Conservation (phyloP, 1,140 invertebrate species). For the Camponotus floridanus region DNA sequence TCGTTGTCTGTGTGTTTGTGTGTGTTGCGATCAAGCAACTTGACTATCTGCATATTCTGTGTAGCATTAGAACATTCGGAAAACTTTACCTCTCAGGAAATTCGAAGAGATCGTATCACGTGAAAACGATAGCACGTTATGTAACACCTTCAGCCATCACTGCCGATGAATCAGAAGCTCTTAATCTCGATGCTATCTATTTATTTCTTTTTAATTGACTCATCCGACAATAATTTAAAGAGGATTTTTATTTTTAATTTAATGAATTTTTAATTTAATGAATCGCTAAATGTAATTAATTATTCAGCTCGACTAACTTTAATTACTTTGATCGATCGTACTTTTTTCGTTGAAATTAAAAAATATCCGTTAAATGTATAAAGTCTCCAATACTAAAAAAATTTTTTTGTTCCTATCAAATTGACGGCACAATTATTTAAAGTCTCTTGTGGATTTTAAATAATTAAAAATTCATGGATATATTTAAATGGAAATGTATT, state of each 20-base stretch:
- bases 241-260: background rate
- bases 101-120: background rate
- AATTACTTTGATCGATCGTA: no score
- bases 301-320: background rate
- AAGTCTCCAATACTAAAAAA: background rate
- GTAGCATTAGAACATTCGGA: constrained; percentile 5
- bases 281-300: background rate
- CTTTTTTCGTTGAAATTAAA: background rate
- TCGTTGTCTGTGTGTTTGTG: background rate
- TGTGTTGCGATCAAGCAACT: constrained; percentile 13
- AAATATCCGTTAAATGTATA: background rate
- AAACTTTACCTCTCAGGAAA: background rate
- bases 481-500: background rate
- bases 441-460: background rate
- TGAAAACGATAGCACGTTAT: background rate
- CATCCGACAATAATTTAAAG: background rate
- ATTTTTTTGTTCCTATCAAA: background rate
- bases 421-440: background rate
- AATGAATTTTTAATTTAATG: background rate
- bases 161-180: no score
- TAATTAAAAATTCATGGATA: background rate
- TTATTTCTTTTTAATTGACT: background rate
- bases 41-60: constrained; percentile 40
- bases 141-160: background rate
- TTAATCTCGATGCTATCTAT: background rate